Evolutionary conservation across 1,140 invertebrate species (phyloP).

Genomic region (Drosophila lowei): DNA sequence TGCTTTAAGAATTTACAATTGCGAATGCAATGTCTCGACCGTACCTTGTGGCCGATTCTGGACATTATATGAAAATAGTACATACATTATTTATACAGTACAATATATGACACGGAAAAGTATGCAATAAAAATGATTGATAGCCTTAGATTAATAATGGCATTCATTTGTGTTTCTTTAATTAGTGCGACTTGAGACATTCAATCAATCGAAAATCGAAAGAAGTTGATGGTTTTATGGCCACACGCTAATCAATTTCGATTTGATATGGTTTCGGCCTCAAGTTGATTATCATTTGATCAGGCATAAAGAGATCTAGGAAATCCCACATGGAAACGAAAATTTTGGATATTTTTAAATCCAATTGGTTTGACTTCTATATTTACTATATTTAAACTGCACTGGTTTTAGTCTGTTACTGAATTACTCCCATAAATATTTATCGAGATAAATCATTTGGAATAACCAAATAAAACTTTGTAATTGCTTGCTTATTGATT

Average conservation of each 20-base stretch:
- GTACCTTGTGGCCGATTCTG: slow-evolving; percentile 8
- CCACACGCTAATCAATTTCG: slow-evolving; percentile 13
- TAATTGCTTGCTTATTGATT: slow-evolving; percentile 17
- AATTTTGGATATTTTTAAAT: slow-evolving; percentile 8
- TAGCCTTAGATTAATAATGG: slow-evolving; percentile 52
- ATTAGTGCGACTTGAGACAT: slow-evolving; percentile 52
- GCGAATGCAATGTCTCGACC: slow-evolving; percentile 32
- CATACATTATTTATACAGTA: slow-evolving; percentile 31
- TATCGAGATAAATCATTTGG: slow-evolving; percentile 22
- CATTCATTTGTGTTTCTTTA: slow-evolving; percentile 34
- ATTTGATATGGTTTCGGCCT: slow-evolving; percentile 13
- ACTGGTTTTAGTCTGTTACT: not conserved
- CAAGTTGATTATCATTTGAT: slow-evolving; percentile 22
- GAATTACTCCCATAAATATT: slow-evolving; percentile 14
- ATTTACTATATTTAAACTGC: not conserved
- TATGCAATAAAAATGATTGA: slow-evolving; percentile 79
- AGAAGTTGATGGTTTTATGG: slow-evolving; percentile 50
- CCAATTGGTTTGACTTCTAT: slow-evolving; percentile 13
- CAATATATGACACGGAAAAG: slow-evolving; percentile 56
- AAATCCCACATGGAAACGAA: slow-evolving; percentile 3
- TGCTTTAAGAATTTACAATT: slow-evolving; percentile 43
- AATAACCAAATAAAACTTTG: slow-evolving; percentile 2
- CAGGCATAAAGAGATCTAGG: not conserved
- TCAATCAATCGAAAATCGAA: slow-evolving; percentile 56
- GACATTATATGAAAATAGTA: slow-evolving; percentile 19